Evolutionary conservation across 2,797 vertebrate species (phyloP), one percentile per base, ranked within the genome.

Genomic region (Muscicapa striata): DNA sequence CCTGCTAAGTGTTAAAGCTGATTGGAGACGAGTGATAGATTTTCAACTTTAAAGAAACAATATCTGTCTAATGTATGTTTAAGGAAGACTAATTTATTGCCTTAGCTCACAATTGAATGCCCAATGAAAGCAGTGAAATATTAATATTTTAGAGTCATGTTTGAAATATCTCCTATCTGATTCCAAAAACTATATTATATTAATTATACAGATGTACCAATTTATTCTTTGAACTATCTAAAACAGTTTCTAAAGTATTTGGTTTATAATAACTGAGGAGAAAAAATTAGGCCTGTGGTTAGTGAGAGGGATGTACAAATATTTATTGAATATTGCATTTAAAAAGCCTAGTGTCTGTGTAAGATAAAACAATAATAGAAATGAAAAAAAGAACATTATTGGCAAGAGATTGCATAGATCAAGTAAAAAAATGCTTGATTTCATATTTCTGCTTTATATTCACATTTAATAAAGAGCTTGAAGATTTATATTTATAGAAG

Each of bases 31-130:
- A 83, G 80, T 75, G 36, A 82, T 59, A 38, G 40, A 64, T 94
- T 91, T 90, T 49, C 34, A 89, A 3, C 67, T 96, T 96, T 62
- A 79, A 52, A 90, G 80, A 90, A 95, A 96, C 51, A 90, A 45
- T 89, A 76, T 58, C 73, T 93, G 51, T 72, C 27, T 93, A 75
- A 94, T 55, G 36, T 16, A 26, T 51, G 32, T 69, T 94, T 93
- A 91, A 95, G 61, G 51, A 73, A 70, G 66, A 85, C 55, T 90
- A 54, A 87, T 94, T 87, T 78, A 69, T 51, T 67, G 32, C n/a
- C 49, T 76, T 67, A 49, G 67, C 78, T 94, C 61, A 78, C 82
- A 92, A 82, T 6, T 49, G 57, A 86, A 19, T 73, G 29, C 30
- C 43, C 74, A 73, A 38, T 63, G 54, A 90, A 18, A 95, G 40